These are phyloP conservation scores for Dryocosmus kuriphilus DNA, from an alignment of 2,888 invertebrate genomes.

Conservation along the genomic window DNA sequence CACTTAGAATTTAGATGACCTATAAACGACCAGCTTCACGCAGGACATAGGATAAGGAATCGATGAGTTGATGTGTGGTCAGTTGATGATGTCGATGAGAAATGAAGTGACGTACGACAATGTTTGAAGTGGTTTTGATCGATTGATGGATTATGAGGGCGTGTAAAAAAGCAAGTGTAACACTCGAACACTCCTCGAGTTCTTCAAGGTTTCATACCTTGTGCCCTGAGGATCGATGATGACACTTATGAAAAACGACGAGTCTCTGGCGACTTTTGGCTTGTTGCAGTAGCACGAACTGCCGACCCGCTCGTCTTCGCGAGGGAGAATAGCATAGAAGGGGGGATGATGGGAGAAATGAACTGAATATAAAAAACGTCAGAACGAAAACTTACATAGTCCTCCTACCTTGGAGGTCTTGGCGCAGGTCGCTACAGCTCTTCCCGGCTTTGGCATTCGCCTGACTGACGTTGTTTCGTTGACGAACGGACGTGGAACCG, in stretches of 20 bases:
- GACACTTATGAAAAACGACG: background rate
- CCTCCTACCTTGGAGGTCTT: slow-evolving; percentile 84
- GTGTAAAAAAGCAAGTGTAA: slow-evolving; percentile 14
- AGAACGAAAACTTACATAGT: slow-evolving; percentile 88
- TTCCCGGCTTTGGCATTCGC: slow-evolving; percentile 71
- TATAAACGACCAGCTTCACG: background rate
- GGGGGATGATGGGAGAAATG: slow-evolving; percentile 46
- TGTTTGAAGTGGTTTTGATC: slow-evolving; percentile 1
- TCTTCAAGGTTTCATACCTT: slow-evolving; percentile 1
- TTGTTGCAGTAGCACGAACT: background rate
- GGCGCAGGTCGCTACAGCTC: slow-evolving; percentile 76
- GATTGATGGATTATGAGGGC: slow-evolving; percentile 16
- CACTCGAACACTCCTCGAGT: background rate
- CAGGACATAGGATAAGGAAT: slow-evolving; percentile 39
- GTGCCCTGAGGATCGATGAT: background rate
- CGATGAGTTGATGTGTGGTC: slow-evolving; percentile 45
- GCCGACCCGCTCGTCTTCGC: slow-evolving; percentile 35
- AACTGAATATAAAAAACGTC: slow-evolving; percentile 69
- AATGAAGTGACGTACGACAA: slow-evolving; percentile 17
- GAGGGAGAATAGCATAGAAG: slow-evolving; percentile 12
- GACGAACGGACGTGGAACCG: slow-evolving; percentile 69
- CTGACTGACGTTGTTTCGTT: slow-evolving; percentile 68
- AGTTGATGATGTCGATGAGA: slow-evolving; percentile 25
- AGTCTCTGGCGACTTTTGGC: slow-evolving; percentile 3
- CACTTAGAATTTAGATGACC: slow-evolving; percentile 28